Evolutionary conservation across 2,113 vertebrate genomes (phyloP), one percentile per base, ranked within the genome.

Genomic region (Symphodus melops): DNA sequence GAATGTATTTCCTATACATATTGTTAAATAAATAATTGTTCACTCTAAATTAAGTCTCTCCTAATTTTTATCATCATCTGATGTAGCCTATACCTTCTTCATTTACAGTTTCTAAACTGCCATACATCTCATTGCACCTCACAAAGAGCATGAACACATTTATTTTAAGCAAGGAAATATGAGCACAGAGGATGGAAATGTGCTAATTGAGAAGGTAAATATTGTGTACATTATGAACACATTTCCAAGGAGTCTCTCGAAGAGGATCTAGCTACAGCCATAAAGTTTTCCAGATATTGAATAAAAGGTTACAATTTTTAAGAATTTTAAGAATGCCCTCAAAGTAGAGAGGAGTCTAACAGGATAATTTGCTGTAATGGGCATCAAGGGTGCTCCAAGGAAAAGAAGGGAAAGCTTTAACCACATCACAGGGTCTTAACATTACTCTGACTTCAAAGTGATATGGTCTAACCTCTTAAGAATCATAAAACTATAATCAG

Each of bases 361-460:
- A 75, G 77, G 76, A 84, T 87, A 82, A 87, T 79, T 68, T 77
- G 41, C 57, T 68, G 64, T 84, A 88, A 91, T 83, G 46, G 68
- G 72, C 55, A 84, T 74, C 63, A 66, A 68, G 84, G 69, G 79
- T 71, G 63, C 72, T 77, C 54, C 56, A 64, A 57, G 56, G 55
- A 12, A 33, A 64, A 77, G 59, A 71, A 33, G 58, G 19, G 19
- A 19, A 68, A 79, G 58, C 68, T 57, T 81, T 69, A 54, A 80
- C 51, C 60, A 57, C 60, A 78, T 73, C 67, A 52, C 5, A 73
- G 53, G 28, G 53, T 77, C 64, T 81, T 83, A 68, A 62, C 36
- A 77, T 73, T 76, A 68, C 49, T 78, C 58, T 52, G 21, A 76
- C 84, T 86, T 89, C 81, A 86, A 80, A 86, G 81, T 57, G 37